Conservation (phyloP, 2,113 vertebrate species). For the Illadopsis cleaveri region DNA sequence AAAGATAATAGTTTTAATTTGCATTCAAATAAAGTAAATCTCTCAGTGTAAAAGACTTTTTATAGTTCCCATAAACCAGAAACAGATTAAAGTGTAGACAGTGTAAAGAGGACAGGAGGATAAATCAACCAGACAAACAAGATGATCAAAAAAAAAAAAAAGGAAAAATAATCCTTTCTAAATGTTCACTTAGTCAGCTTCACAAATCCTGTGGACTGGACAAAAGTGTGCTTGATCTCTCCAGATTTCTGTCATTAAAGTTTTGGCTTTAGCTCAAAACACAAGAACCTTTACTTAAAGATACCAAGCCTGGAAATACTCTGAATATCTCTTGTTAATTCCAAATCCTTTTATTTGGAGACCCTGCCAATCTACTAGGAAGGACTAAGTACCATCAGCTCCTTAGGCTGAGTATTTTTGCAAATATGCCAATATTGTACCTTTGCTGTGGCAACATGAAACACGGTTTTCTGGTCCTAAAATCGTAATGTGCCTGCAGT, state of each 20-base stretch:
- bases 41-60: constrained; percentile 70
- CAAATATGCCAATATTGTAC: not conserved
- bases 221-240: not conserved
- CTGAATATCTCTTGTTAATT: not conserved
- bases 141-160: not conserved
- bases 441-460: not conserved
- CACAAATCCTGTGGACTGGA: not conserved
- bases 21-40: constrained; percentile 75
- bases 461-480: not conserved
- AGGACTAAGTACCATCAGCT: not conserved
- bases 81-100: constrained; percentile 68
- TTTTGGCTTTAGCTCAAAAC: not conserved
- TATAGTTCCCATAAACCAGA: constrained; percentile 71
- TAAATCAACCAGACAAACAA: constrained; percentile 70
- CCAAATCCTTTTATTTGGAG: not conserved
- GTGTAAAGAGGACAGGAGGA: constrained; percentile 32
- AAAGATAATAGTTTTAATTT: constrained; percentile 76
- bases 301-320: not conserved
- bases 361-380: not conserved
- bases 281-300: not conserved
- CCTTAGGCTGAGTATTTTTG: not conserved
- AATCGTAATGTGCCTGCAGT: not conserved
- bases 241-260: not conserved
- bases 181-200: not conserved
- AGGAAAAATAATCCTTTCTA: not conserved